These are phyloP conservation scores for Pristionchus maxplancki DNA, from an alignment of 2,888 invertebrate species.

Conservation along the genomic window DNA sequence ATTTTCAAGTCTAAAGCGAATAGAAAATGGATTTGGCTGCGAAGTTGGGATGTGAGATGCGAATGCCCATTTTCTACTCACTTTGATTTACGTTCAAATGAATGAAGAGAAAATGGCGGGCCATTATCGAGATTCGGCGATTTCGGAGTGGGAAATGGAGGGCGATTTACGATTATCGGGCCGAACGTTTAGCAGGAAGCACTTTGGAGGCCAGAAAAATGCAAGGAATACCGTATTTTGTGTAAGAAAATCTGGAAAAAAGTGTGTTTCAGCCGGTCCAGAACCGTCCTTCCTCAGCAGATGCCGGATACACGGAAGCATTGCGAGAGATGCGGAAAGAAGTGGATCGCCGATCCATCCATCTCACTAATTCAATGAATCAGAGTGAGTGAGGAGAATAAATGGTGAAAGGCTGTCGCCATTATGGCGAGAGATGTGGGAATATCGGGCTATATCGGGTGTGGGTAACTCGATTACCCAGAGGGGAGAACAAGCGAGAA, in stretches of 20 bases:
- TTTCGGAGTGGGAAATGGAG: background rate
- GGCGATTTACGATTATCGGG: background rate
- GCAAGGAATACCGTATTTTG: background rate
- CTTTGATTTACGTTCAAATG: background rate
- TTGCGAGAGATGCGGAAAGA: conserved; percentile 67
- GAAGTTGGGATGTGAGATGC: too few relatives aligned
- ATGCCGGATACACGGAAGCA: conserved; percentile 71
- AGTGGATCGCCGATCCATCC: conserved; percentile 59
- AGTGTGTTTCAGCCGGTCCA: conserved; percentile 54
- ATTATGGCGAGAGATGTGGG: background rate
- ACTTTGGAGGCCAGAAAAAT: too few relatives aligned
- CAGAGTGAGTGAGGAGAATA: conserved; percentile 60
- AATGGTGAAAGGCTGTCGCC: background rate
- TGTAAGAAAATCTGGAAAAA: background rate
- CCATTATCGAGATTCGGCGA: background rate
- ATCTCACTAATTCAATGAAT: conserved; percentile 67
- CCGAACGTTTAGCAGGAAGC: too few relatives aligned
- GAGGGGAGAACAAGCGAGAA: background rate
- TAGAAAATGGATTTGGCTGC: background rate
- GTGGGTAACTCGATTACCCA: conserved; percentile 50
- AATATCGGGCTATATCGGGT: conserved; percentile 19
- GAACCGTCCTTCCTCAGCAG: conserved; percentile 75
- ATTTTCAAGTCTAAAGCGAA: background rate
- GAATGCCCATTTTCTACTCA: background rate
- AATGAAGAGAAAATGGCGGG: background rate